phyloP scores from a whole-genome alignment of 2,113 vertebrate species.

The Amblyornis subalaris region DNA sequence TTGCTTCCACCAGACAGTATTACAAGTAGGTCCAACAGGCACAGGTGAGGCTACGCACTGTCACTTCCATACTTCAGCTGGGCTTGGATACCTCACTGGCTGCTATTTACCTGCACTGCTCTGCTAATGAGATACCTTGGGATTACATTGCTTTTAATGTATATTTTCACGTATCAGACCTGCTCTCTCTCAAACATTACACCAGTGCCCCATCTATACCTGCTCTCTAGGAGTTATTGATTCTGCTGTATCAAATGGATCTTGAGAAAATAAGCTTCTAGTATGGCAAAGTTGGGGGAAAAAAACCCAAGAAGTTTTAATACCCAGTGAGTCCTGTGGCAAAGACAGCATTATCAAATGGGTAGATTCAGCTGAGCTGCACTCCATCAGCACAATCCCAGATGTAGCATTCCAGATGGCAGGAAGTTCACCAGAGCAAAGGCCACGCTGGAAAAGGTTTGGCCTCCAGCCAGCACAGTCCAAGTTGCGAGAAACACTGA shows the following conservation, averaged over 20 bases:
- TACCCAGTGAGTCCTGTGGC: background rate
- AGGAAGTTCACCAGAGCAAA: conserved; percentile 36
- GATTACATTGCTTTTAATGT: background rate
- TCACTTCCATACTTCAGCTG: background rate
- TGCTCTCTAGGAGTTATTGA: background rate
- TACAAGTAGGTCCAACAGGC: background rate
- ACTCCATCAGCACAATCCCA: background rate
- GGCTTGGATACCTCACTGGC: background rate
- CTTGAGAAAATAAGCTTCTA: background rate
- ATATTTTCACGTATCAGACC: background rate
- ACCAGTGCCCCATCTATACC: background rate
- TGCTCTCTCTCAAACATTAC: background rate
- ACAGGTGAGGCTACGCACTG: background rate
- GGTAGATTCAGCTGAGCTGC: background rate
- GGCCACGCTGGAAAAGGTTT: background rate
- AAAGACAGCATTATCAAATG: background rate
- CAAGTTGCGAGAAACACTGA: background rate
- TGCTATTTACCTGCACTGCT: background rate
- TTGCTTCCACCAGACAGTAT: background rate
- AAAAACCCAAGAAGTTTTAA: background rate
- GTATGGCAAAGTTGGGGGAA: background rate
- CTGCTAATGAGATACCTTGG: background rate
- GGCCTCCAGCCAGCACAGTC: background rate
- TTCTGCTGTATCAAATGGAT: background rate
- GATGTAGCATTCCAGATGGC: background rate